Percentiles rank a stretch among this genome's conserved stretches.
Conservation (phyloP, 2,113 vertebrate species). For the Phalacrocorax aristotelis region DNA sequence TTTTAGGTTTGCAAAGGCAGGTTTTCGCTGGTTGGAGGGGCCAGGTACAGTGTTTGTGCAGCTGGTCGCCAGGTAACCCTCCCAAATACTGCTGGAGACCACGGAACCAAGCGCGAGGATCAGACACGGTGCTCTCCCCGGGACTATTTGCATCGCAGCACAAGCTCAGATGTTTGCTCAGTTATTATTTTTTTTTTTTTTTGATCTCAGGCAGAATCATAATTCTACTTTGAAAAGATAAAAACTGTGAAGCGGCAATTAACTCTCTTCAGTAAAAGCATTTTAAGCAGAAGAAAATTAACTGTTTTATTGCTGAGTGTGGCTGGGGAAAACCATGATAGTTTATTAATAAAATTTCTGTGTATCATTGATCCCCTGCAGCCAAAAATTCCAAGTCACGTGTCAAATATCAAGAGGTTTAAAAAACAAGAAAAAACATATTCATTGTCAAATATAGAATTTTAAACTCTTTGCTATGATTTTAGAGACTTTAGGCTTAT, state of each 20-base stretch:
- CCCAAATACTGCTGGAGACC: conserved; percentile 27
- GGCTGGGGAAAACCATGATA: neutral
- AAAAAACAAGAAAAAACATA: neutral
- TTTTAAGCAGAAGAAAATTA: conserved; percentile 17
- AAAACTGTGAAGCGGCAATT: neutral
- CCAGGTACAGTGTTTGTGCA: conserved; percentile 58
- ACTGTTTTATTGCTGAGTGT: neutral
- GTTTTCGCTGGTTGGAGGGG: neutral
- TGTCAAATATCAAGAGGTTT: neutral
- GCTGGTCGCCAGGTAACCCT: conserved; percentile 54
- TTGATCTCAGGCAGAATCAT: neutral
- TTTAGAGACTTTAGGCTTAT: neutral
- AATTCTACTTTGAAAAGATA: conserved; percentile 25
- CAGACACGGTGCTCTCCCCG: neutral
- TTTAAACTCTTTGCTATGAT: neutral
- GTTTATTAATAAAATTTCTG: neutral
- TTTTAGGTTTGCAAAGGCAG: conserved; percentile 18
- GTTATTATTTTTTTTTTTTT: neutral
- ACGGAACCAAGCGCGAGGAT: neutral
- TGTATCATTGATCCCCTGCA: neutral
- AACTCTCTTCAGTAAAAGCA: neutral
- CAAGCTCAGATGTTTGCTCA: neutral
- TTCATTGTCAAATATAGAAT: neutral
- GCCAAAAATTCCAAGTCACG: neutral
- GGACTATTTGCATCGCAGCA: neutral